Conservation (phyloP, 1,140 invertebrate species). For the Brachionus rotundiformis region DNA sequence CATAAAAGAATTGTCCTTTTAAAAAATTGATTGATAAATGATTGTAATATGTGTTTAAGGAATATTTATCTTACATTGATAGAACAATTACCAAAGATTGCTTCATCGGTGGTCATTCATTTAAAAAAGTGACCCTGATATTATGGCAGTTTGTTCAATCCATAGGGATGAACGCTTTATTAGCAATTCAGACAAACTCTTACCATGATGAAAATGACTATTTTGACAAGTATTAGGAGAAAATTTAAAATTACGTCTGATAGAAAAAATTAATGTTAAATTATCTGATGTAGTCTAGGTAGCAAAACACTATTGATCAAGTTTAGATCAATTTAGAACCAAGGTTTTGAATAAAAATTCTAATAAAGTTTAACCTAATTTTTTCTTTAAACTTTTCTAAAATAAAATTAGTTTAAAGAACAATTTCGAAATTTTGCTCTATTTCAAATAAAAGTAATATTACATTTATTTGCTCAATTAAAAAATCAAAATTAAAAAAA, state of each 20-base stretch:
- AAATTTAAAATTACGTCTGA: conserved; percentile 70
- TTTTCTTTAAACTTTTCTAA: too few relatives aligned
- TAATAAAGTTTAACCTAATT: background rate
- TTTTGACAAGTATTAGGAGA: conserved; percentile 79
- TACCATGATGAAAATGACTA: conserved; percentile 82
- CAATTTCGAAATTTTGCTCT: too few relatives aligned
- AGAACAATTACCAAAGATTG: conserved; percentile 72
- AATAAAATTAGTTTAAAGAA: too few relatives aligned
- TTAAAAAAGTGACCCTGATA: background rate
- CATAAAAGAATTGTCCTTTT: too few relatives aligned
- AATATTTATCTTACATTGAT: conserved; percentile 79
- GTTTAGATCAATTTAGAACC: background rate
- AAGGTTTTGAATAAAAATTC: conserved; percentile 11
- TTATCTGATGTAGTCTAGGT: conserved; percentile 59
- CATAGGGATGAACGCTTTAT: conserved; percentile 76
- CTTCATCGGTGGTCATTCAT: conserved; percentile 59
- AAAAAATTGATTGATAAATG: too few relatives aligned
- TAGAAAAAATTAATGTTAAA: too few relatives aligned
- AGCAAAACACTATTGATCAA: conserved; percentile 61
- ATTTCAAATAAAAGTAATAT: too few relatives aligned
- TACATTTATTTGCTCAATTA: too few relatives aligned
- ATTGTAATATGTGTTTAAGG: too few relatives aligned
- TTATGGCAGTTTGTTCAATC: conserved; percentile 58
- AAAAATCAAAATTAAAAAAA: too few relatives aligned
- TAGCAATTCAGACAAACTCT: conserved; percentile 77